Conservation (phyloP, 2,113 vertebrate species). For the Peromyscus leucopus region DNA sequence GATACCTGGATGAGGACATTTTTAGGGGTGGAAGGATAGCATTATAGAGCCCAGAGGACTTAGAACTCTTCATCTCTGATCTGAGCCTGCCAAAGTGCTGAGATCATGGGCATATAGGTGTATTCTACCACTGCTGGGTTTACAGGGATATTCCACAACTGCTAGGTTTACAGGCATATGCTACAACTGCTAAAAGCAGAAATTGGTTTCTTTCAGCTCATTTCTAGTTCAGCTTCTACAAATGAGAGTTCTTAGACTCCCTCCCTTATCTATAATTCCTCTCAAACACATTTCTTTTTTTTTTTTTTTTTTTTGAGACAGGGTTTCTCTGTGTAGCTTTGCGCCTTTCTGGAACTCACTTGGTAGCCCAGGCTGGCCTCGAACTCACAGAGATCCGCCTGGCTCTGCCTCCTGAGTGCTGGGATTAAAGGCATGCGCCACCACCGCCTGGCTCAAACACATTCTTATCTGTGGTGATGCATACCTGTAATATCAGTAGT, state of each 20-base stretch:
- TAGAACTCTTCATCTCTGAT: background rate
- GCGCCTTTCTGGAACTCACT: too few relatives aligned
- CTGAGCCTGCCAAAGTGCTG: background rate
- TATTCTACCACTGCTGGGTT: background rate
- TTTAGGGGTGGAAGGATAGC: background rate
- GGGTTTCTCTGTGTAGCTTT: too few relatives aligned
- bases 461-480: background rate
- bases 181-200: background rate
- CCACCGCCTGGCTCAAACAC: background rate
- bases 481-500: background rate
- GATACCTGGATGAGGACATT: background rate
- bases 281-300: background rate
- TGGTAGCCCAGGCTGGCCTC: too few relatives aligned
- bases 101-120: background rate
- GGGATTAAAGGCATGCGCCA: too few relatives aligned
- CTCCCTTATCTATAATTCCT: background rate
- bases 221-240: background rate
- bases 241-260: background rate
- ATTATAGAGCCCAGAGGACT: background rate
- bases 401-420: too few relatives aligned
- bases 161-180: background rate
- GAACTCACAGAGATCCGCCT: too few relatives aligned
- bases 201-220: background rate
- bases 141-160: background rate
- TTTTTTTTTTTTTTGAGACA: too few relatives aligned